Conservation (phyloP, 37 sponge, comb jelly and placozoan species). For the Mnemiopsis leidyi region DNA sequence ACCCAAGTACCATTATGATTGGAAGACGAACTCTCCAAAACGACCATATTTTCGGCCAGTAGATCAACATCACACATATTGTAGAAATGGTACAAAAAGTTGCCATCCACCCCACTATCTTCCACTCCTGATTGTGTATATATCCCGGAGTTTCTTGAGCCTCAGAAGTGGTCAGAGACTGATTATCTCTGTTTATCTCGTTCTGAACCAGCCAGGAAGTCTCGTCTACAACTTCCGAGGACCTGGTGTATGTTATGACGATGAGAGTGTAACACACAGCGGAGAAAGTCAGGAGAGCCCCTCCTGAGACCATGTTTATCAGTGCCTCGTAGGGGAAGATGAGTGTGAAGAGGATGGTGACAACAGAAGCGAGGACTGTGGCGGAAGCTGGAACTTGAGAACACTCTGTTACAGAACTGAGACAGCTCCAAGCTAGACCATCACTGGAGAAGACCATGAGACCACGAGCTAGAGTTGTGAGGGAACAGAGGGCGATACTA, state of each 20-base stretch:
- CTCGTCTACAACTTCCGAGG: not conserved
- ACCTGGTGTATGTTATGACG: not conserved
- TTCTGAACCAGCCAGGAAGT: not conserved
- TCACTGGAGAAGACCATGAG: not conserved
- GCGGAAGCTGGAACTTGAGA: not conserved
- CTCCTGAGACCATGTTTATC: not conserved
- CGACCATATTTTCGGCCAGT: not conserved
- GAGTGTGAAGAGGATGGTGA: not conserved
- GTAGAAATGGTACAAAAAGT: not conserved
- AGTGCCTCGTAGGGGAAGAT: not conserved
- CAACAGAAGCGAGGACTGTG: not conserved
- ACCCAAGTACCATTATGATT: not conserved
- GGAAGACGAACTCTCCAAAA: not conserved
- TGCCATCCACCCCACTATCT: not conserved
- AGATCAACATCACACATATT: not conserved
- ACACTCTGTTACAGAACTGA: not conserved
- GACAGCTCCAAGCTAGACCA: not conserved
- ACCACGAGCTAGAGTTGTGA: not conserved
- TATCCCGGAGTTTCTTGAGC: not conserved
- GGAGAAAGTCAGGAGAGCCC: not conserved
- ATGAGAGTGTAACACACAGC: not conserved
- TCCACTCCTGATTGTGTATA: not conserved
- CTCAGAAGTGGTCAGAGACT: not conserved
- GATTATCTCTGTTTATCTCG: not conserved
- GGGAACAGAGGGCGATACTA: not conserved